phyloP scores from a whole-genome alignment of 2,113 vertebrate genomes.

The Emydocephalus ijimae region DNA sequence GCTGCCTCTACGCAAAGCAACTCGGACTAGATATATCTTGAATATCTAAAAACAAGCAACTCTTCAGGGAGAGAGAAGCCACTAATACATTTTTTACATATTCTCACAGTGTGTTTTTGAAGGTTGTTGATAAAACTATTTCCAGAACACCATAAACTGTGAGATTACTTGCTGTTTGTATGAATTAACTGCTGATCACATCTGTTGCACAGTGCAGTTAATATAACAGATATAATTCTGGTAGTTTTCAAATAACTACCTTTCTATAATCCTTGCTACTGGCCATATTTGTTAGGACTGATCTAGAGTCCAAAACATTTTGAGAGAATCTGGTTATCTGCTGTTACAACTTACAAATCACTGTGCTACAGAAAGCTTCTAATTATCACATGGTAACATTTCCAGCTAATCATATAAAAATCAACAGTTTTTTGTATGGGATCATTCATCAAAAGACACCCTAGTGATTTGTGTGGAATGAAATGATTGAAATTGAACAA shows the following conservation, averaged over 20 bases:
- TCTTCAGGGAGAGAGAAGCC: not conserved
- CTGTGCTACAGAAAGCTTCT: not conserved
- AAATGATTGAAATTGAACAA: not conserved
- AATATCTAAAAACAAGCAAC: not conserved
- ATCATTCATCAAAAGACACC: not conserved
- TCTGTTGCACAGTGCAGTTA: not conserved
- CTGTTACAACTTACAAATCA: not conserved
- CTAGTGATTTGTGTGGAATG: not conserved
- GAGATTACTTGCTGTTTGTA: not conserved
- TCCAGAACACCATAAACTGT: not conserved
- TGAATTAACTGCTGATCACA: not conserved
- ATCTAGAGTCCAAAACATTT: not conserved
- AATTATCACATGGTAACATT: not conserved
- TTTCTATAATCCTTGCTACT: not conserved
- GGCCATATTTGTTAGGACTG: not conserved
- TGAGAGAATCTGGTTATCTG: not conserved
- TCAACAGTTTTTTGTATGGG: not conserved
- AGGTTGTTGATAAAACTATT: not conserved
- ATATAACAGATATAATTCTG: not conserved
- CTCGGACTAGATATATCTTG: not conserved
- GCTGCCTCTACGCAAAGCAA: not conserved
- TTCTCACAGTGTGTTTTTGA: not conserved
- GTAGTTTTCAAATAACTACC: not conserved
- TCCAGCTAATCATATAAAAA: not conserved
- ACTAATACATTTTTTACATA: not conserved